These are phyloP conservation scores for Dryobota labecula DNA, from an alignment of 2,888 invertebrate genomes.

Conservation along the genomic window DNA sequence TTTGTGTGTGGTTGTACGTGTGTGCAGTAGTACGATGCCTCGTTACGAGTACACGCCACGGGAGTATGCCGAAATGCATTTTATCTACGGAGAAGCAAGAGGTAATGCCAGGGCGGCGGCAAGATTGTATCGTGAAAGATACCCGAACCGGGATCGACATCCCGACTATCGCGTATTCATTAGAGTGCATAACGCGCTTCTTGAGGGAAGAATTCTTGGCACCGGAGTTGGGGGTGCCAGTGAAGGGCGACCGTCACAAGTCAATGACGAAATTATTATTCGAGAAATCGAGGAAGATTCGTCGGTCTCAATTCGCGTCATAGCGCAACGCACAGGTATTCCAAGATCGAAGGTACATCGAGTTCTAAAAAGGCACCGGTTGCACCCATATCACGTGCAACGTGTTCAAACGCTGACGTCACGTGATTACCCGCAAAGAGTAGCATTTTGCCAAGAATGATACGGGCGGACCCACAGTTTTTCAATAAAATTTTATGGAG, in stretches of 20 bases:
- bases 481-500: too few species aligned
- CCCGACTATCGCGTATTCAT: neutral
- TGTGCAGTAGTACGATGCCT: neutral
- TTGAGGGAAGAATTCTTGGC: too few species aligned
- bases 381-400: slow-evolving; percentile 5
- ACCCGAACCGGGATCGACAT: neutral
- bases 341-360: neutral
- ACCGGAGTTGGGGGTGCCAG: too few species aligned
- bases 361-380: neutral
- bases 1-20: too few species aligned
- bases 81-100: slow-evolving; percentile 3
- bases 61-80: neutral
- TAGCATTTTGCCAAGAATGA: too few species aligned
- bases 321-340: neutral
- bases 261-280: too few species aligned
- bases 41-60: neutral
- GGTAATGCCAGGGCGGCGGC: neutral
- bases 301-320: too few species aligned
- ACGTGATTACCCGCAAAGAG: neutral
- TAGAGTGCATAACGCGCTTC: too few species aligned
- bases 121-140: neutral
- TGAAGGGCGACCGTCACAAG: too few species aligned
- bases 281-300: neutral
- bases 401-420: neutral
- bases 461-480: too few species aligned